A percentile compares a stretch with the other conserved stretches of the same genome.
phyloP scores from a whole-genome alignment of 2,797 vertebrate species.

The Cossypha dichroa region DNA sequence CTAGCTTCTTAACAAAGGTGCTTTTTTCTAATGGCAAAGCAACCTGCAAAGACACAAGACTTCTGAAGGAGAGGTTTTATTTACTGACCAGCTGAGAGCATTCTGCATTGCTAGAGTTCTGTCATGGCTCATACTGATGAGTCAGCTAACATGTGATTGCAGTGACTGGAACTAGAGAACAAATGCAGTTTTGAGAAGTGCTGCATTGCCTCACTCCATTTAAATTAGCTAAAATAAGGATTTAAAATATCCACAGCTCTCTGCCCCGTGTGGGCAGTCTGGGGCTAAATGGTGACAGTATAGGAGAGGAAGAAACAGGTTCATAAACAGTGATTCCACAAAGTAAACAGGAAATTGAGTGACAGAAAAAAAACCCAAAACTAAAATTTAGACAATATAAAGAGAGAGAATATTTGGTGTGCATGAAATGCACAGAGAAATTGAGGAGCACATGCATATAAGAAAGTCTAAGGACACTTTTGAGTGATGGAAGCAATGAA shows the following conservation, averaged over 20 bases:
- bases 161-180: background rate
- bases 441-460: background rate
- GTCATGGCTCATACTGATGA: background rate
- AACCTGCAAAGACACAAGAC: background rate
- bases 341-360: background rate
- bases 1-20: background rate
- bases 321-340: background rate
- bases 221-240: background rate
- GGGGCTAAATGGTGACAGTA: background rate
- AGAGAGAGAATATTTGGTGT: background rate
- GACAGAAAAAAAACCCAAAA: background rate
- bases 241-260: background rate
- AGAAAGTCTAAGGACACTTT: background rate
- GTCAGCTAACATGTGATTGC: background rate
- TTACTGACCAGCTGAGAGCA: background rate
- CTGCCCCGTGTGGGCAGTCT: too few species aligned
- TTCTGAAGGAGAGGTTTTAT: background rate
- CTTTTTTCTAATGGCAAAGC: background rate
- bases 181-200: background rate
- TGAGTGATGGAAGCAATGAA: background rate
- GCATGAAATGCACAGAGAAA: background rate
- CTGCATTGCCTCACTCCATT: background rate
- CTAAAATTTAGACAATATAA: background rate
- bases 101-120: background rate
- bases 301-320: background rate